Percentiles rank a stretch among this genome's conserved stretches.
These are phyloP conservation scores for Alosa alosa DNA, from an alignment of 2,113 vertebrate genomes.

Conservation along the genomic window DNA sequence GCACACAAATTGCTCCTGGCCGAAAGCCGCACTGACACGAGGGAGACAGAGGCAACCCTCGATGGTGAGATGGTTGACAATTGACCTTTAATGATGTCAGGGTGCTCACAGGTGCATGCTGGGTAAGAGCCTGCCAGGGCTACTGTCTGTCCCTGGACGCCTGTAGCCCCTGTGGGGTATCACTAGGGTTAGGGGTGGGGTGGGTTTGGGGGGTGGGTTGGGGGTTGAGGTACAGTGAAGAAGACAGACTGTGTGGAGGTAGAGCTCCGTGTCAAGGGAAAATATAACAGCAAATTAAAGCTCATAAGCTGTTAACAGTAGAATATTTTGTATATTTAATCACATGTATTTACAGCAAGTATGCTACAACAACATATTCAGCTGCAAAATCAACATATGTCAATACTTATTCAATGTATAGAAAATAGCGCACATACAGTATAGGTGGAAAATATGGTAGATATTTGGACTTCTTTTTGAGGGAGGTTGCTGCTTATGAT, in stretches of 20 bases:
- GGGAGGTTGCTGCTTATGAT: too few species aligned
- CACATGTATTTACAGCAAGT: too few species aligned
- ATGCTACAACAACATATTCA: too few species aligned
- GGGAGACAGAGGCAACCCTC: neutral
- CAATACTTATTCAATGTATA: too few species aligned
- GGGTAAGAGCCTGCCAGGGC: neutral
- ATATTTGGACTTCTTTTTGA: too few species aligned
- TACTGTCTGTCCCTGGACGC: neutral
- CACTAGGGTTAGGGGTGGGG: neutral
- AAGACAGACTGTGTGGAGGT: neutral
- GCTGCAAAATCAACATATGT: too few species aligned
- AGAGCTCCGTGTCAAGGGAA: neutral
- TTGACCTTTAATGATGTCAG: slow-evolving; percentile 14
- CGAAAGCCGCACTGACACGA: neutral
- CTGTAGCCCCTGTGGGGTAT: neutral
- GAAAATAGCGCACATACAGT: too few species aligned
- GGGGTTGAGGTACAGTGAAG: neutral
- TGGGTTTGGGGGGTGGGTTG: neutral
- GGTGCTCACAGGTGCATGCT: neutral
- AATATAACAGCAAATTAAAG: neutral
- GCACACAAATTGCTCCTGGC: neutral
- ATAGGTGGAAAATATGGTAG: too few species aligned
- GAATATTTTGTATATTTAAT: neutral
- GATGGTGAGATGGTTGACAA: neutral
- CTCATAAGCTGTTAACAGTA: neutral